These are phyloP conservation scores for Hirtodrosophila alboralis DNA, from an alignment of 2,888 invertebrate genomes.

Conservation along the genomic window DNA sequence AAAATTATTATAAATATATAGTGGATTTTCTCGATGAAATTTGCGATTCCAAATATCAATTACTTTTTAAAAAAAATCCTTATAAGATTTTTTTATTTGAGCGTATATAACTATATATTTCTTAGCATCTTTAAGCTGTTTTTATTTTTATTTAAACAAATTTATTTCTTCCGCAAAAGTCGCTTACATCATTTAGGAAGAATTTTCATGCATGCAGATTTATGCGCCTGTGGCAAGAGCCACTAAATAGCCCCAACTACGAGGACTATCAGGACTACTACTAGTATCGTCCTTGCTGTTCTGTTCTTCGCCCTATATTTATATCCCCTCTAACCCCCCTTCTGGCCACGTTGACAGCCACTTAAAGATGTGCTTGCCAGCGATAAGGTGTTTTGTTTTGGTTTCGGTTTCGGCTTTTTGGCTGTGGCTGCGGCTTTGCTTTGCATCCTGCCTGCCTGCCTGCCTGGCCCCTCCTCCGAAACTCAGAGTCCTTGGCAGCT, in stretches of 20 bases:
- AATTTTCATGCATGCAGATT: conserved; percentile 59
- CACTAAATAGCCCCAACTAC: conserved; percentile 20
- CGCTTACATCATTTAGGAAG: conserved; percentile 19
- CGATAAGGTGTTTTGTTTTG: conserved; percentile 77
- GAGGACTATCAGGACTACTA: no score
- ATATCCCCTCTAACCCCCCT: conserved; percentile 1
- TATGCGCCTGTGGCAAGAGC: conserved; percentile 43
- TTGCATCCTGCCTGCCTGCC: background rate
- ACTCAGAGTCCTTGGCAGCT: no score
- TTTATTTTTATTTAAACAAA: no score
- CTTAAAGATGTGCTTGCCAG: conserved; percentile 74
- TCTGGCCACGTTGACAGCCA: conserved; percentile 74
- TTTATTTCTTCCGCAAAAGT: conserved; percentile 11
- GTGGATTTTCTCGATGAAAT: no score
- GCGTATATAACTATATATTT: background rate
- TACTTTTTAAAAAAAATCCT: no score
- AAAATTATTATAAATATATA: no score
- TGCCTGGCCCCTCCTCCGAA: background rate
- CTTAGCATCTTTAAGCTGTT: conserved; percentile 20
- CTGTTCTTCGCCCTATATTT: no score
- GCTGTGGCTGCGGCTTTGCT: conserved; percentile 32
- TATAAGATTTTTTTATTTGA: no score
- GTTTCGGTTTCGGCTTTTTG: conserved; percentile 31
- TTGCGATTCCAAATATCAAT: no score
- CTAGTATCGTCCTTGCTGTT: no score